Evolutionary conservation across 2,888 invertebrate genomes (phyloP).

Genomic region (Automeris io): DNA sequence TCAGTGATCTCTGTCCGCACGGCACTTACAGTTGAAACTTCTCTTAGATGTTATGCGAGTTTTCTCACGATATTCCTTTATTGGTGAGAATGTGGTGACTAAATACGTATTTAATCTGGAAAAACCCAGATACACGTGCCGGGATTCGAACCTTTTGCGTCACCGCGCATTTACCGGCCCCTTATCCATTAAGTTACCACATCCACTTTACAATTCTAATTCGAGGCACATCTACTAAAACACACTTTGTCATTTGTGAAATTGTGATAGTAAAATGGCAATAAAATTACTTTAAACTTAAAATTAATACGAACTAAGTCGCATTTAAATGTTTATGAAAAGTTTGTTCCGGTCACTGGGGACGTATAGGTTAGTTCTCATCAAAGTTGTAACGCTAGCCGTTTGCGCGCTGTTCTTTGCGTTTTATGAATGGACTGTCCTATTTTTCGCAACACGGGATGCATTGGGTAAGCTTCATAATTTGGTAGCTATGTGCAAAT

Average conservation of each 20-base stretch:
- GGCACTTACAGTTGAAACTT: too few species aligned
- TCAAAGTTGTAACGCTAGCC: slow-evolving; percentile 7
- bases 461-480: neutral
- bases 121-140: too few species aligned
- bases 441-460: neutral
- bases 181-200: too few species aligned
- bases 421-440: slow-evolving; percentile 1
- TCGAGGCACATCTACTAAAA: neutral
- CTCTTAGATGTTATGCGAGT: too few species aligned
- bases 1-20: too few species aligned
- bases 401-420: slow-evolving; percentile 1
- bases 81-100: too few species aligned
- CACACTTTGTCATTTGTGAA: neutral
- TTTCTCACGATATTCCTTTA: too few species aligned
- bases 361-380: slow-evolving; percentile 5
- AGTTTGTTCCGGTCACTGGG: neutral
- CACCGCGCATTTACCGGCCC: too few species aligned
- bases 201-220: too few species aligned
- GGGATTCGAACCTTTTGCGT: too few species aligned
- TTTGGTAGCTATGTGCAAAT: neutral
- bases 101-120: too few species aligned
- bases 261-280: neutral
- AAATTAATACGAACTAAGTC: neutral
- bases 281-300: neutral
- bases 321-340: neutral